Percentiles rank a stretch among this genome's conserved stretches.
phyloP scores from a whole-genome alignment of 2,113 vertebrate species.

The Orycteropus afer region DNA sequence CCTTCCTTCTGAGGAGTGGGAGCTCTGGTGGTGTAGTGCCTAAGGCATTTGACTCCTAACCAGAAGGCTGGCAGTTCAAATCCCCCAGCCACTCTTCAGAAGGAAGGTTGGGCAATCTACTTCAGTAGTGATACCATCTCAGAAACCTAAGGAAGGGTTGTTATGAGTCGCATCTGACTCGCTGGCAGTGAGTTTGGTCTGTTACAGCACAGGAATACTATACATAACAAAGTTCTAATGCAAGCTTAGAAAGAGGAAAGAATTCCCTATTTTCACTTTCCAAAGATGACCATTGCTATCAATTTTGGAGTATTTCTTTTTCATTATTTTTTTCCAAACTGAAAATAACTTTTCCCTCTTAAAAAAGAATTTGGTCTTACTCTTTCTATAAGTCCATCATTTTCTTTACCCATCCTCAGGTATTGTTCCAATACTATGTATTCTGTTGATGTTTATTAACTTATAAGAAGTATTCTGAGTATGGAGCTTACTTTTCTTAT shows the following conservation, averaged over 20 bases:
- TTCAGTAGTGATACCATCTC: no score
- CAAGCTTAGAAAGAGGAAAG: background rate
- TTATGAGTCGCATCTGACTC: no score
- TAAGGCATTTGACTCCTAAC: no score
- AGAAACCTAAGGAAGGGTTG: no score
- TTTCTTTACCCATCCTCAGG: background rate
- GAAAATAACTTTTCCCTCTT: background rate
- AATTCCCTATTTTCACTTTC: background rate
- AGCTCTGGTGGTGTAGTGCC: no score
- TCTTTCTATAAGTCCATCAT: background rate
- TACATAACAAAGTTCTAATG: background rate
- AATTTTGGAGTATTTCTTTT: conserved; percentile 22
- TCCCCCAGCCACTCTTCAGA: no score
- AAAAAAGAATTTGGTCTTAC: background rate
- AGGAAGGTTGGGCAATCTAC: no score
- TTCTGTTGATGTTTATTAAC: background rate
- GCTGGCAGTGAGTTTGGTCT: no score
- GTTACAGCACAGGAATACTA: background rate
- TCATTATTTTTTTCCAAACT: conserved; percentile 40
- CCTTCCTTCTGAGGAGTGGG: no score
- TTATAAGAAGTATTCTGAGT: background rate
- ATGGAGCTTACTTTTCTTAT: background rate
- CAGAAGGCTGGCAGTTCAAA: no score
- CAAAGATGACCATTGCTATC: background rate
- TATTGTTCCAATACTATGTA: background rate